Evolutionary conservation across 2,113 vertebrate genomes (phyloP).

Genomic region (Clarias macrocephalus): DNA sequence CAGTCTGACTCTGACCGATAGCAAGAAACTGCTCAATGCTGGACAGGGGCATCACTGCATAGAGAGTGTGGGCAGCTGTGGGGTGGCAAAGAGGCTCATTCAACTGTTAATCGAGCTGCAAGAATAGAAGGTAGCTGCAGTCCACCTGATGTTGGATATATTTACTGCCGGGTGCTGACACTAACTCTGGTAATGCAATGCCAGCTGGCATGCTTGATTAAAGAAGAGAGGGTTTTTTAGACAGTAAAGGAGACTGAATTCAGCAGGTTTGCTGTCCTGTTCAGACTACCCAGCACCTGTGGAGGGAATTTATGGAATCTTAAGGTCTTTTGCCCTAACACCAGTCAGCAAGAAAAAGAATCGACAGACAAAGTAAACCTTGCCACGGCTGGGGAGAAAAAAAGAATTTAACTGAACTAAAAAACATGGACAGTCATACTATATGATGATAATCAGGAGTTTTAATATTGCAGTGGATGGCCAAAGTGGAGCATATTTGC

Average conservation of each 20-base stretch:
- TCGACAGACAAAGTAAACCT: conserved; percentile 46
- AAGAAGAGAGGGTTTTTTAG: conserved; percentile 45
- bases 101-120: conserved; percentile 69
- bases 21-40: conserved; percentile 69
- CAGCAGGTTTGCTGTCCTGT: conserved; percentile 54
- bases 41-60: conserved; percentile 68
- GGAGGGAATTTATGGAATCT: conserved; percentile 56
- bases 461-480: neutral
- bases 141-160: conserved; percentile 50
- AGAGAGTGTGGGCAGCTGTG: conserved; percentile 63
- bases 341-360: conserved; percentile 25
- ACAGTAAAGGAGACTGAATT: conserved; percentile 60
- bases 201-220: conserved; percentile 37
- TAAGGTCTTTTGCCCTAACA: conserved; percentile 50
- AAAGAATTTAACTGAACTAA: conserved; percentile 41
- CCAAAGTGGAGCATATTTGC: neutral
- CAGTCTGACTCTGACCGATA: conserved; percentile 75
- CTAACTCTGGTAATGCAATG: conserved; percentile 51
- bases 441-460: conserved; percentile 4
- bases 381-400: conserved; percentile 48
- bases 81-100: conserved; percentile 65
- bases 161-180: conserved; percentile 65
- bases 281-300: conserved; percentile 54
- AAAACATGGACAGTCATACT: conserved; percentile 24
- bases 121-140: conserved; percentile 66